These are phyloP conservation scores for Lasioglossum vierecki DNA, from an alignment of 2,888 invertebrate species.

Conservation along the genomic window DNA sequence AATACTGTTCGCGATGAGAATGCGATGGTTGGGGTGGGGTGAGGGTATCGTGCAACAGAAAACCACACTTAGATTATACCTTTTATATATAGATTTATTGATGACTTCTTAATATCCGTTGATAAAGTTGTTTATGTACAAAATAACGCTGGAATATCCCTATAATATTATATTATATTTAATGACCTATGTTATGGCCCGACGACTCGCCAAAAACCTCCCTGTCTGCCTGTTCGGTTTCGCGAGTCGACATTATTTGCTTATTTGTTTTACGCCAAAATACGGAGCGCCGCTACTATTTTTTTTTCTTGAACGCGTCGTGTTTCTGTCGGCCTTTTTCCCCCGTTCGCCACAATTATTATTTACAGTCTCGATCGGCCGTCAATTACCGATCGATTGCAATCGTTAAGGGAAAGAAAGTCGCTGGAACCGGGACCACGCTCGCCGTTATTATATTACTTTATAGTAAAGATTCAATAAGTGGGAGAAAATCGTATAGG, in stretches of 20 bases:
- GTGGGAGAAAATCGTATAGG: constrained; percentile 70
- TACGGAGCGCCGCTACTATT: constrained; percentile 60
- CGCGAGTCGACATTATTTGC: constrained; percentile 56
- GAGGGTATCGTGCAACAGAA: neutral
- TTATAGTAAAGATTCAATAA: constrained; percentile 67
- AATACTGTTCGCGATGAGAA: neutral
- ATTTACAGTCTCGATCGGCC: constrained; percentile 61
- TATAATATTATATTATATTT: constrained; percentile 77
- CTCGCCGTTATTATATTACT: constrained; percentile 58
- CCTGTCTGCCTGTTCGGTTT: constrained; percentile 44
- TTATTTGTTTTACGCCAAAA: constrained; percentile 63
- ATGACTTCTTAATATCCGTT: constrained; percentile 81
- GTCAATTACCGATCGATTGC: constrained; percentile 8
- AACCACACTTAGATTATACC: constrained; percentile 23
- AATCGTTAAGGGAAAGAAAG: constrained; percentile 37
- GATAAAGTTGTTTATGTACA: constrained; percentile 83
- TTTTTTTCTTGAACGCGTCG: constrained; percentile 47
- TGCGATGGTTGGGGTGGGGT: neutral
- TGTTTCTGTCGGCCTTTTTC: constrained; percentile 43
- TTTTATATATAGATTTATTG: constrained; percentile 82
- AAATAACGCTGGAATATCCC: constrained; percentile 82
- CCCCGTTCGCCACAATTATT: constrained; percentile 53
- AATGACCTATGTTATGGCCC: constrained; percentile 75
- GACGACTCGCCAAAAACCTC: constrained; percentile 59
- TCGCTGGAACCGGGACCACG: constrained; percentile 40